Evolutionary conservation across 2,113 vertebrate species (phyloP), one percentile per base, ranked within the genome.

Genomic region (Archilochus colubris): DNA sequence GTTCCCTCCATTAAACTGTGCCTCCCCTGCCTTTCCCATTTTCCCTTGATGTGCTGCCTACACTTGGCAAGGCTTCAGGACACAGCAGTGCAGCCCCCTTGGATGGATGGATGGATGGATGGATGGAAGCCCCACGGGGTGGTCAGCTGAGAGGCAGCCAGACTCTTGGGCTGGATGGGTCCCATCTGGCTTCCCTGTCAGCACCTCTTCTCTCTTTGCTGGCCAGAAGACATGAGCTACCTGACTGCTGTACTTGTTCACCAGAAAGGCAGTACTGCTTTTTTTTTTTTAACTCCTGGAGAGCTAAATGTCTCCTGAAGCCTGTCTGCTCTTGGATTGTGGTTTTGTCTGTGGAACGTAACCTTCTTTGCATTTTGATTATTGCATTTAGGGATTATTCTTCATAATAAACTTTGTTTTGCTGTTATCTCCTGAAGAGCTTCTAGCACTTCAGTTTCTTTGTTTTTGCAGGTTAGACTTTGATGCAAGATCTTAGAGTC

Each of bases 121-220:
- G 72, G 58, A 12, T 7, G 18, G 81, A 53, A 57, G 50, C 31
- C 21, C 30, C 5, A 3, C 17, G 53, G 55, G 28, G 18, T 63
- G 77, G 33, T 38, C 69, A 59, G 20, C 81, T 64, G 30, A 50
- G 80, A 86, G 70, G 30, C 63, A 92, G 68, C 36, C 67, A 84
- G 61, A 64, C 66, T 27, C 43, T 86, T 83, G 81, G 83, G 70
- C 74, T 33, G 58, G 64, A 38, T 86, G 69, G 40, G 74, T 77
- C 68, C 86, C 77, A 81, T 92, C 84, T 95, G 84, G 15, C 69
- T 91, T 89, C 40, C 18, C 70, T 72, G 66, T 86, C 89, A 69
- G 58, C 62, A 67, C 66, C 31, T 58, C 75, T 50, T 58, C 22
- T 50, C 75, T 50, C 0, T 38, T 51, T 79, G 73, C 66, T 86